Base-by-base conservation (phyloP, 35 echinoderm and acorn worm genomes). In the Ophiothrix spiculata region DNA sequence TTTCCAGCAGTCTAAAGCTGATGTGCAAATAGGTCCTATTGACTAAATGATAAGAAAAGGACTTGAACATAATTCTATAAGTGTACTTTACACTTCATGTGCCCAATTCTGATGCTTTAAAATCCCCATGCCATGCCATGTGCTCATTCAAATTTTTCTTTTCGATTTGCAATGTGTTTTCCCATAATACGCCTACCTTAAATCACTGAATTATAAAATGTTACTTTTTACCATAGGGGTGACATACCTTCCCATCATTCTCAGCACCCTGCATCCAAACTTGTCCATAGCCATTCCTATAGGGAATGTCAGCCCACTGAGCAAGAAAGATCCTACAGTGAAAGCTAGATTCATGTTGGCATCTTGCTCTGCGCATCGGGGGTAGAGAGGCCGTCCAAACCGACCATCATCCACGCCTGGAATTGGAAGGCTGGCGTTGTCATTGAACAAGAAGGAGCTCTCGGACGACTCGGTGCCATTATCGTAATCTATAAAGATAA, bases 251-350 rank as follows among this genome's bases (percentile, higher is more conserved):
- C 95, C 95, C 0, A 91, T 35, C 56, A 98, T 94, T 39, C 95
- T 25, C 15, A 98, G 95, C 4, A 86, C 19, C 40, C 95, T 80
- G 49, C 80, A 91, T 17, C 95, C 95, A 80, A 98, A 80, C 83
- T 97, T 98, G 80, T 98, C 95, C 95, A 98, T 98, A 28, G 86
- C 87, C 88, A 94, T 91, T 13, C 95, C 95, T 15, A 98, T 98
- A 3, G 92, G 92, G 81, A 98, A 98, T 31, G 95, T 98, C 32
- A 98, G 81, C 39, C 95, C 95, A 75, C 95, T 98, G 0, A 98
- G 95, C 21, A 98, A 64, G 79, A 98, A 98, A 11, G 92, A 88
- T 0, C 95, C 95, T 12, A 98, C 92, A 31, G 95, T 98, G 36
- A 98, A 89, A 4, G 95, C 95, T 74, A 98, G 78, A 45, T 98